These are phyloP conservation scores for Heliconius aoede DNA, from an alignment of 2,888 invertebrate genomes.

Conservation along the genomic window DNA sequence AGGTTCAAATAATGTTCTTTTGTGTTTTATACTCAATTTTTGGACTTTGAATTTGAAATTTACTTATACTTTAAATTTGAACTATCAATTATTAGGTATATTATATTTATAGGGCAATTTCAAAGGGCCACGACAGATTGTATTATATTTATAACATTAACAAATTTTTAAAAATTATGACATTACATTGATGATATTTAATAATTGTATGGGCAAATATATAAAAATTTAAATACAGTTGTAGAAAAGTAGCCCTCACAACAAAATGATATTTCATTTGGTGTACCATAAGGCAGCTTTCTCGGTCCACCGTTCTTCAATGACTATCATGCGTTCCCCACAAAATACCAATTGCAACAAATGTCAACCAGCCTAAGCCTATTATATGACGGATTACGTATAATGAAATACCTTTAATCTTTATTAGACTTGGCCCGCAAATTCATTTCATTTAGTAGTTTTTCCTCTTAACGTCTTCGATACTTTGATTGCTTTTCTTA, in stretches of 20 bases:
- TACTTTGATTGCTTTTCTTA: conserved; percentile 52
- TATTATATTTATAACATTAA: too few relatives aligned
- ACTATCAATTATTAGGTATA: too few relatives aligned
- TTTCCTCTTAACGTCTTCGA: conserved; percentile 51
- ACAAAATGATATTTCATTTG: conserved; percentile 10
- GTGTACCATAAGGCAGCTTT: conserved; percentile 47
- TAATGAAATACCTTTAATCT: conserved; percentile 83
- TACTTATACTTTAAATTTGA: too few relatives aligned
- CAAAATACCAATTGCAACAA: conserved; percentile 64
- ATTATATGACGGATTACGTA: conserved; percentile 76
- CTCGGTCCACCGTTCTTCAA: conserved; percentile 51
- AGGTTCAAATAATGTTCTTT: too few relatives aligned
- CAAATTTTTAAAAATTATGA: too few relatives aligned
- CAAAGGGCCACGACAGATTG: too few relatives aligned
- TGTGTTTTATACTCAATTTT: too few relatives aligned
- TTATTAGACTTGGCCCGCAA: conserved; percentile 64
- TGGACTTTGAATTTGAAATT: too few relatives aligned
- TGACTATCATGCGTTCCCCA: conserved; percentile 47
- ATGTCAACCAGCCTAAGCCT: conserved; percentile 78
- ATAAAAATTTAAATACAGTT: background rate
- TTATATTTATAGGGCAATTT: too few relatives aligned
- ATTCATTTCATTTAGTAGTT: conserved; percentile 58
- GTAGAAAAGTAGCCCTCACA: background rate
- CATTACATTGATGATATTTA: background rate
- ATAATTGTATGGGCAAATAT: background rate